Evolutionary conservation across 2,113 vertebrate species (phyloP).

Genomic region (Pelusios castaneus): DNA sequence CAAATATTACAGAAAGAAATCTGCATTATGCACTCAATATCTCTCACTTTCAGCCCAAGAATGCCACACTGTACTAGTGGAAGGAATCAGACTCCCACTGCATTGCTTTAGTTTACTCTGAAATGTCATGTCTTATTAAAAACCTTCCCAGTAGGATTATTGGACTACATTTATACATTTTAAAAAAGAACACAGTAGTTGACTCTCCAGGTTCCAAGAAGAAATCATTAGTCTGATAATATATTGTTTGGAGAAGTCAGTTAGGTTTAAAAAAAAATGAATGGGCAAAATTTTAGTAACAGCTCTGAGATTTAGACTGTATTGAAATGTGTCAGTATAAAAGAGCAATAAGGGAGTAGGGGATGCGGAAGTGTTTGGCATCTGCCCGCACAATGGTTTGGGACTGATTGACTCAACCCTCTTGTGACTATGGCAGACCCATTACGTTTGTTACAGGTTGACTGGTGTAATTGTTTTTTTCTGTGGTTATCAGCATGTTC

Average conservation of each 20-base stretch:
- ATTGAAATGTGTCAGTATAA: not conserved
- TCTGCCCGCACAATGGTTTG: not conserved
- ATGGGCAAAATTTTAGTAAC: not conserved
- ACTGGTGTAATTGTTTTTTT: constrained; percentile 37
- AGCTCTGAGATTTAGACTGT: not conserved
- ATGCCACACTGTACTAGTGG: constrained; percentile 11
- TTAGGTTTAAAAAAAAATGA: constrained; percentile 27
- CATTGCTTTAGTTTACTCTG: constrained; percentile 44
- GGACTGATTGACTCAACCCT: constrained; percentile 2
- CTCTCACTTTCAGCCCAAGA: constrained; percentile 20
- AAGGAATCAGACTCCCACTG: constrained; percentile 1
- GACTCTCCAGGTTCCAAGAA: constrained; percentile 15
- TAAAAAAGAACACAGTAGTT: constrained; percentile 40
- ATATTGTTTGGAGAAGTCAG: constrained; percentile 43
- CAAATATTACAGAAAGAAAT: constrained; percentile 16
- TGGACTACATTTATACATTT: constrained; percentile 33
- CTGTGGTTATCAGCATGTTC: constrained; percentile 62
- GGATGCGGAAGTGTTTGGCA: not conserved
- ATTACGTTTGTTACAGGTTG: constrained; percentile 43
- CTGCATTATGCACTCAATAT: constrained; percentile 22
- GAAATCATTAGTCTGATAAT: not conserved
- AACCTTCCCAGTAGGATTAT: constrained; percentile 52
- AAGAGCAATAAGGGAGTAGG: constrained; percentile 7
- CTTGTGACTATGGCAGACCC: constrained; percentile 1
- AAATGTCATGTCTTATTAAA: constrained; percentile 64